Percentiles rank a stretch among this genome's conserved stretches.
Evolutionary conservation across 2,888 invertebrate species (phyloP).

Genomic region (Steinernema scapterisci): DNA sequence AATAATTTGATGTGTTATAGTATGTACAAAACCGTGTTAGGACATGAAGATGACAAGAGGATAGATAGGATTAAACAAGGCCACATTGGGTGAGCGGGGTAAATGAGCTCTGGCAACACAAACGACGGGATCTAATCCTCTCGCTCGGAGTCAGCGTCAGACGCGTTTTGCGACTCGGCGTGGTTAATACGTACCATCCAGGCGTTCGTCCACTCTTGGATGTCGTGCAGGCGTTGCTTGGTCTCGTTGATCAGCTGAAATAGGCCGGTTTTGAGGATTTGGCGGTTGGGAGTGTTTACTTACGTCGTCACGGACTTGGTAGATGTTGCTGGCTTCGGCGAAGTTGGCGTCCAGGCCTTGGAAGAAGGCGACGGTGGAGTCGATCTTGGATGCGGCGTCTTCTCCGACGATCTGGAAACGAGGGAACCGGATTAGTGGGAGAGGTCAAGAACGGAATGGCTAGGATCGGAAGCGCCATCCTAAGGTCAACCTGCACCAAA

Average conservation of each 20-base stretch:
- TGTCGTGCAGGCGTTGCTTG: constrained; percentile 10
- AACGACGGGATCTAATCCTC: constrained; percentile 7
- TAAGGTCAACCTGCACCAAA: too few species aligned
- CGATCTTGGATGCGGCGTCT: constrained; percentile 31
- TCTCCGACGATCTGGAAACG: constrained; percentile 34
- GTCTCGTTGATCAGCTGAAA: constrained; percentile 27
- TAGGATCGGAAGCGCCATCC: too few species aligned
- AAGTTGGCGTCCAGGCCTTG: constrained; percentile 39
- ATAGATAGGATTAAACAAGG: not conserved
- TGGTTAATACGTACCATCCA: constrained; percentile 21
- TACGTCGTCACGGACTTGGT: constrained; percentile 43
- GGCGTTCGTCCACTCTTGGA: constrained; percentile 10
- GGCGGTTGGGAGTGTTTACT: not conserved
- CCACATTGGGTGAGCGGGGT: not conserved
- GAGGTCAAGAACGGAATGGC: too few species aligned
- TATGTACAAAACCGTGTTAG: too few species aligned
- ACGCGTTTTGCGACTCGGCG: constrained; percentile 3
- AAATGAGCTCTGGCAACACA: too few species aligned
- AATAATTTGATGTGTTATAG: too few species aligned
- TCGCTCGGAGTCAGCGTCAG: not conserved
- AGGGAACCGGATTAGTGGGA: too few species aligned
- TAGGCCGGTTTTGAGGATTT: not conserved
- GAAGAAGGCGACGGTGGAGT: constrained; percentile 39
- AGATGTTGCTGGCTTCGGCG: constrained; percentile 37
- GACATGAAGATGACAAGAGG: too few species aligned